Percentiles rank a stretch among this genome's conserved stretches.
phyloP scores from a whole-genome alignment of 1,140 invertebrate species.

The Drosophila lacteicornis region DNA sequence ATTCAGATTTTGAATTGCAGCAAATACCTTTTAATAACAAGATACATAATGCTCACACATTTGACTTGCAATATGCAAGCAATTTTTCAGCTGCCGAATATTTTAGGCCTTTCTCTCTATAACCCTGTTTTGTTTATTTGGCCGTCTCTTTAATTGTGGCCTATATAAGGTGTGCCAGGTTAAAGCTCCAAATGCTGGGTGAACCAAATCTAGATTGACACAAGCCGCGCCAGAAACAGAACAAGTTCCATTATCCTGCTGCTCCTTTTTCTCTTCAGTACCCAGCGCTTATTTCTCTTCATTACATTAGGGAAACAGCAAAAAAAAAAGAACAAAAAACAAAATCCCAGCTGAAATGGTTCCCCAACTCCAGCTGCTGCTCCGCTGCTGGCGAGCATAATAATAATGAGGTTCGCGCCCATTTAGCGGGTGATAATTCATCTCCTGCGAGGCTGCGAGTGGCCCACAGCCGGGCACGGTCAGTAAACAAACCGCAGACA shows the following conservation, averaged over 20 bases:
- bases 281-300: slow-evolving; percentile 60
- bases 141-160: too few relatives aligned
- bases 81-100: too few relatives aligned
- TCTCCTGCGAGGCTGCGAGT: slow-evolving; percentile 53
- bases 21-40: too few relatives aligned
- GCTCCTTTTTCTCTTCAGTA: slow-evolving; percentile 13
- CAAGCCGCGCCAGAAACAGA: not conserved
- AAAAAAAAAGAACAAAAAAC: not conserved
- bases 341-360: slow-evolving; percentile 28
- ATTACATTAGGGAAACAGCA: slow-evolving; percentile 27
- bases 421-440: slow-evolving; percentile 76
- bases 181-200: not conserved
- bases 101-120: too few relatives aligned
- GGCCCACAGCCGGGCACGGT: slow-evolving; percentile 35
- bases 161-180: not conserved
- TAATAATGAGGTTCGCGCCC: slow-evolving; percentile 64
- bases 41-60: too few relatives aligned
- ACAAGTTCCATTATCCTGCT: slow-evolving; percentile 11
- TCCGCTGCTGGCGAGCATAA: slow-evolving; percentile 10
- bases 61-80: too few relatives aligned
- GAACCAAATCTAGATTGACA: slow-evolving; percentile 26
- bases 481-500: slow-evolving; percentile 43
- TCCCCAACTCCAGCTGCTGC: slow-evolving; percentile 14
- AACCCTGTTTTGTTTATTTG: too few relatives aligned
- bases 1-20: not conserved